phyloP scores from a whole-genome alignment of 1,140 invertebrate species.

The Diorhabda sublineata region DNA sequence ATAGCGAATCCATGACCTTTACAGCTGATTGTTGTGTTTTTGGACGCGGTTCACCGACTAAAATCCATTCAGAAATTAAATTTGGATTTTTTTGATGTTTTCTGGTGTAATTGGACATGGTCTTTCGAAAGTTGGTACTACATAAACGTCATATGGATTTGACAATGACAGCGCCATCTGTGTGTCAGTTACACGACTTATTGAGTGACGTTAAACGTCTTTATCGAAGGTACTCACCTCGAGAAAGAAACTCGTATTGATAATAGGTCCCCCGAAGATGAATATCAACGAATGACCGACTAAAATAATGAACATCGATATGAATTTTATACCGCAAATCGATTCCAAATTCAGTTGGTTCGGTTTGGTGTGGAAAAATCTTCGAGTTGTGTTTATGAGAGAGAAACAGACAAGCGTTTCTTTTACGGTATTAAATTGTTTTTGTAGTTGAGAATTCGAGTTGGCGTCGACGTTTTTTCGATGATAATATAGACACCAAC shows the following conservation, averaged over 20 bases:
- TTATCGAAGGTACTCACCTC: slow-evolving; percentile 25
- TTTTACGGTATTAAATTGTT: slow-evolving; percentile 26
- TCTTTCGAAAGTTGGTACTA: too few species aligned
- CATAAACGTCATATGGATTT: too few species aligned
- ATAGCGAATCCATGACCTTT: too few species aligned
- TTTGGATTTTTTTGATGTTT: too few species aligned
- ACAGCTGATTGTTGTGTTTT: too few species aligned
- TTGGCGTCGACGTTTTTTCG: slow-evolving; percentile 21
- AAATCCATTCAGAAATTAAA: too few species aligned
- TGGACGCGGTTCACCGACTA: too few species aligned
- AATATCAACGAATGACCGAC: slow-evolving; percentile 61
- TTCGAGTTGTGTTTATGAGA: slow-evolving; percentile 55
- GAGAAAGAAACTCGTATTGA: slow-evolving; percentile 58
- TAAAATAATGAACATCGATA: slow-evolving; percentile 62
- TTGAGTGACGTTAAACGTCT: too few species aligned
- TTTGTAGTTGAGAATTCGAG: slow-evolving; percentile 20
- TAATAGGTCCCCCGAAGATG: slow-evolving; percentile 59
- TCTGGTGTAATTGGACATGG: too few species aligned
- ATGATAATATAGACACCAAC: slow-evolving; percentile 21
- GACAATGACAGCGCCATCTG: too few species aligned
- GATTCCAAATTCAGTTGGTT: slow-evolving; percentile 58
- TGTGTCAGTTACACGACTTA: too few species aligned
- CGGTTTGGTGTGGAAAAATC: slow-evolving; percentile 57
- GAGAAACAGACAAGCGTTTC: slow-evolving; percentile 57
- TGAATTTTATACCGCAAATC: slow-evolving; percentile 60